These are phyloP conservation scores for Actenoides lindsayi DNA, from an alignment of 2,113 vertebrate species.

Conservation along the genomic window DNA sequence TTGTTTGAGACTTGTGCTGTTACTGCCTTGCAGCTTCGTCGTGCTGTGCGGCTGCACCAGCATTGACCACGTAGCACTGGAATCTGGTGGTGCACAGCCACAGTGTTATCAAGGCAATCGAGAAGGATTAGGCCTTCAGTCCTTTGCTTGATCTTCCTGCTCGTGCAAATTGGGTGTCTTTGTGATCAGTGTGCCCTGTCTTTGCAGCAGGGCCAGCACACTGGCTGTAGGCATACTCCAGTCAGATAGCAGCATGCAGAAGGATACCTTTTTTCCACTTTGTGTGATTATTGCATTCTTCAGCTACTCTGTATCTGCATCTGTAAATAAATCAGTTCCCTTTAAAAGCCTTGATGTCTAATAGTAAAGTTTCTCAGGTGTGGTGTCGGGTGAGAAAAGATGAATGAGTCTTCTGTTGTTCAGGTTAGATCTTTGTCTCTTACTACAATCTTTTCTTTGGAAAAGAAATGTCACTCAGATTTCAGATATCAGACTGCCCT, in stretches of 20 bases:
- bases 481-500: background rate
- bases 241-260: background rate
- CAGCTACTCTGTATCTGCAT: background rate
- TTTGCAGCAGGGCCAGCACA: background rate
- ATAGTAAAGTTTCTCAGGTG: background rate
- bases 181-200: background rate
- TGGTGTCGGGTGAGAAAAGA: background rate
- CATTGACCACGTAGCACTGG: background rate
- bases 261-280: background rate
- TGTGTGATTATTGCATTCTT: background rate
- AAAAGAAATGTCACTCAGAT: background rate
- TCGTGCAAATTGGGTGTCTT: background rate
- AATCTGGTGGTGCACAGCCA: background rate
- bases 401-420: background rate
- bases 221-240: background rate
- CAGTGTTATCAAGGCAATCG: background rate
- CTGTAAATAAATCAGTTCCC: background rate
- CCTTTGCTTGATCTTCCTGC: background rate
- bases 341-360: background rate
- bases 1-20: background rate
- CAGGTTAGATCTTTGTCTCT: background rate
- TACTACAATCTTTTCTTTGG: background rate
- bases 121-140: background rate
- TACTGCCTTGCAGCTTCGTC: fast-evolving
- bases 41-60: background rate